These are phyloP conservation scores for Xylophagus ater DNA, from an alignment of 2,888 invertebrate species.

Conservation along the genomic window DNA sequence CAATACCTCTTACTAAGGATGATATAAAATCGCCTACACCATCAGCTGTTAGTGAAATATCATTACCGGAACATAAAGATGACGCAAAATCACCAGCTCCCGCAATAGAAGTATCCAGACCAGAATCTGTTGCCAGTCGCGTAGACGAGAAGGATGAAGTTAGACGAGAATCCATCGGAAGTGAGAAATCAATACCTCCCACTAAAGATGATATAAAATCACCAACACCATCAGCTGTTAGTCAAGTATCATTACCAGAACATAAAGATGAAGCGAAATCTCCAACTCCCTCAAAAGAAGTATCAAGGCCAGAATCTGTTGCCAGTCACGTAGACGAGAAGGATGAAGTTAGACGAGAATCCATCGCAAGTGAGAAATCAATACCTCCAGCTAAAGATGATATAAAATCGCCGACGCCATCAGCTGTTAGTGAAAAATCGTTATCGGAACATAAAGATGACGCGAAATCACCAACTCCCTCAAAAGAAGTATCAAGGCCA, in stretches of 20 bases:
- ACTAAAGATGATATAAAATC: not conserved
- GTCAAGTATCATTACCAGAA: not conserved
- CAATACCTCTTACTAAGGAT: not conserved
- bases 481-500: slow-evolving; percentile 6
- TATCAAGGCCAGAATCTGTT: slow-evolving; percentile 30
- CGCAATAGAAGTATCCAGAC: slow-evolving; percentile 19
- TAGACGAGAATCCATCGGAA: slow-evolving; percentile 11
- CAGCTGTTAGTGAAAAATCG: not conserved
- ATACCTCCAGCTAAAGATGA: not conserved
- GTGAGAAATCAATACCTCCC: slow-evolving; percentile 7
- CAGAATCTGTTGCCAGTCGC: slow-evolving; percentile 19
- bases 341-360: slow-evolving; percentile 6
- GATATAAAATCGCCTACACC: not conserved
- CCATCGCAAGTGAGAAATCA: slow-evolving; percentile 10
- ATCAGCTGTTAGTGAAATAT: not conserved
- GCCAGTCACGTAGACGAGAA: slow-evolving; percentile 14
- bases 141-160: slow-evolving; percentile 13
- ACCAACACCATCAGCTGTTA: not conserved
- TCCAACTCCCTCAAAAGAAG: not conserved
- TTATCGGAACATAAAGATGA: not conserved
- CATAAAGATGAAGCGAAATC: not conserved
- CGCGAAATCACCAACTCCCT: not conserved
- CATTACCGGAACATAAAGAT: not conserved
- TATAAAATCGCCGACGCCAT: not conserved
- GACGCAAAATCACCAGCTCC: slow-evolving; percentile 11